Evolutionary conservation across 2,113 vertebrate genomes (phyloP).

Genomic region (Serilophus lunatus): DNA sequence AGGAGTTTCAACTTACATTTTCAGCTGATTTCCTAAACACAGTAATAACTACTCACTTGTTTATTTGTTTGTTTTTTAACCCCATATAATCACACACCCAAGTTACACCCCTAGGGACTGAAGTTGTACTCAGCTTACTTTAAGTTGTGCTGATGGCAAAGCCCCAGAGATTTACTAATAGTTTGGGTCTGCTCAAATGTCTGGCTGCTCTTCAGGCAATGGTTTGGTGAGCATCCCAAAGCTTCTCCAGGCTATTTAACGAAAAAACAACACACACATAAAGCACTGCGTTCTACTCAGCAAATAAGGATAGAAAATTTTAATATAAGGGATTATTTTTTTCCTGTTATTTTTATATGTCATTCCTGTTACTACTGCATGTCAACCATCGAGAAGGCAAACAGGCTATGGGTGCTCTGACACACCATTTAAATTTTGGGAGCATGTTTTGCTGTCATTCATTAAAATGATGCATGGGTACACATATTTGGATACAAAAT

Average conservation of each 20-base stretch:
- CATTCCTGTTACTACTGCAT: not conserved
- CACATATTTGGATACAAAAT: not conserved
- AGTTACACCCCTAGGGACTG: not conserved
- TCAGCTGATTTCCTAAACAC: not conserved
- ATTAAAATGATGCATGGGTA: not conserved
- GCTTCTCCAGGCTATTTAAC: not conserved
- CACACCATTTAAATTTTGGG: not conserved
- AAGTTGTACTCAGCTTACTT: not conserved
- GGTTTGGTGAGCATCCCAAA: not conserved
- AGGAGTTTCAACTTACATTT: not conserved
- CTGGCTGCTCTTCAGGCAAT: not conserved
- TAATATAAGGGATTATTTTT: accelerated
- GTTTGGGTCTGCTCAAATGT: not conserved
- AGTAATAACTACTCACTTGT: not conserved
- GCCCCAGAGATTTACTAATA: not conserved
- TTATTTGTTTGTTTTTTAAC: not conserved
- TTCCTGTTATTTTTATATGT: not conserved
- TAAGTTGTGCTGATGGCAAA: not conserved
- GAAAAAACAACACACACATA: not conserved
- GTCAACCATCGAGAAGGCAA: not conserved
- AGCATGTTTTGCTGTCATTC: not conserved
- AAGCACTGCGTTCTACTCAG: not conserved
- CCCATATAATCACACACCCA: not conserved
- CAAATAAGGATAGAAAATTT: not conserved
- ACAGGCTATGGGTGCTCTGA: not conserved